phyloP scores from a whole-genome alignment of 2,113 vertebrate species.

The Piprites chloris region DNA sequence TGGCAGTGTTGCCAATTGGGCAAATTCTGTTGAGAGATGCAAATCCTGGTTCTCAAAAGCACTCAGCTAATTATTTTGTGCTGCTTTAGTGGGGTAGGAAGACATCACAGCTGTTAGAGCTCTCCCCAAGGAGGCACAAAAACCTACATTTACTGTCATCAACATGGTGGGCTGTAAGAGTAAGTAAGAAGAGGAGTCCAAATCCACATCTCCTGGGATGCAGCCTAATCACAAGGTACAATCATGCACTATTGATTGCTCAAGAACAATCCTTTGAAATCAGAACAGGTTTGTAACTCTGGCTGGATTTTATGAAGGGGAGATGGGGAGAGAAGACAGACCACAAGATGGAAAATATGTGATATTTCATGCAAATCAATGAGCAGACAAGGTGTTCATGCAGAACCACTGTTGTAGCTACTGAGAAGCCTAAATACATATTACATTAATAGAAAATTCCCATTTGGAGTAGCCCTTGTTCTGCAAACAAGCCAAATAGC shows the following conservation, averaged over 20 bases:
- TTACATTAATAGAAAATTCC: background rate
- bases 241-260: background rate
- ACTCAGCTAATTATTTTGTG: background rate
- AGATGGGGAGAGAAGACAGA: background rate
- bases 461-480: background rate
- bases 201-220: background rate
- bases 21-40: background rate
- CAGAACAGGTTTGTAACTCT: background rate
- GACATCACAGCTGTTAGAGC: background rate
- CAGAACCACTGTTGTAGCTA: background rate
- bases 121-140: background rate
- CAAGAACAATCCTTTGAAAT: background rate
- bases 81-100: background rate
- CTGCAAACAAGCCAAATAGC: background rate
- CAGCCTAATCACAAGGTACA: background rate
- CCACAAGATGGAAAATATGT: background rate
- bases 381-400: background rate
- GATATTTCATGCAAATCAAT: background rate
- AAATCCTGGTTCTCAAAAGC: background rate
- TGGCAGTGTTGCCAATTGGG: background rate
- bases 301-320: background rate
- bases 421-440: background rate
- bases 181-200: background rate
- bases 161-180: background rate
- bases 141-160: background rate